Percentiles rank a stretch among this genome's conserved stretches.
Conservation (phyloP, 2,113 vertebrate species). For the Mystacornis crossleyi region DNA sequence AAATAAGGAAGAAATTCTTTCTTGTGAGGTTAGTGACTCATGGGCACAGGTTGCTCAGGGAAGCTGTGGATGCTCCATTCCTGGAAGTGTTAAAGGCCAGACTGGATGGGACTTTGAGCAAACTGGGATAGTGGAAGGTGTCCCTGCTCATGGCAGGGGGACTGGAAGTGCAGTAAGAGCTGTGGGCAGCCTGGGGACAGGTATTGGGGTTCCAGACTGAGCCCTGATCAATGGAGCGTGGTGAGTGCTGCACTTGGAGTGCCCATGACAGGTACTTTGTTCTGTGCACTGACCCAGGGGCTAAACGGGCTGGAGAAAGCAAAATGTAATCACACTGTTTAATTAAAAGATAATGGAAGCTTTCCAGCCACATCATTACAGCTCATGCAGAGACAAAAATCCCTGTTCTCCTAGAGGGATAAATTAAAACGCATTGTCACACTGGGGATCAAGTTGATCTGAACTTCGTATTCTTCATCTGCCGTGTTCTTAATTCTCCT, state of each 20-base stretch:
- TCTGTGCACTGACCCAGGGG: neutral
- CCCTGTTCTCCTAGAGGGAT: neutral
- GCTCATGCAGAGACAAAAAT: neutral
- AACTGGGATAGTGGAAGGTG: neutral
- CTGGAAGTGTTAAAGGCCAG: neutral
- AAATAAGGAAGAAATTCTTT: neutral
- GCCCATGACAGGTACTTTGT: fast-evolving
- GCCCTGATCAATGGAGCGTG: fast-evolving
- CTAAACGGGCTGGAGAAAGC: neutral
- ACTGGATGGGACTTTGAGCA: neutral
- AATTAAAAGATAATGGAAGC: conserved; percentile 48
- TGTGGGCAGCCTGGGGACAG: neutral
- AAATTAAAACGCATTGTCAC: neutral
- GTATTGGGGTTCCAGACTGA: fast-evolving
- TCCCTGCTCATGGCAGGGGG: neutral
- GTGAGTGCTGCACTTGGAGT: neutral
- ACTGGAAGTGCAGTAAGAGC: neutral
- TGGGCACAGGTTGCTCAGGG: fast-evolving
- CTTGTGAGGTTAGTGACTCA: neutral
- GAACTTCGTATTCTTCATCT: neutral
- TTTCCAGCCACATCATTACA: neutral
- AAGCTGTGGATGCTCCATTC: neutral
- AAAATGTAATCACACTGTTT: neutral
- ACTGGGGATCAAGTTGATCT: conserved; percentile 21
- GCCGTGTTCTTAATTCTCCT: neutral